A percentile compares a stretch with the other conserved stretches of the same genome.
phyloP scores from a whole-genome alignment of 2,113 vertebrate genomes.

The Anseranas semipalmata region DNA sequence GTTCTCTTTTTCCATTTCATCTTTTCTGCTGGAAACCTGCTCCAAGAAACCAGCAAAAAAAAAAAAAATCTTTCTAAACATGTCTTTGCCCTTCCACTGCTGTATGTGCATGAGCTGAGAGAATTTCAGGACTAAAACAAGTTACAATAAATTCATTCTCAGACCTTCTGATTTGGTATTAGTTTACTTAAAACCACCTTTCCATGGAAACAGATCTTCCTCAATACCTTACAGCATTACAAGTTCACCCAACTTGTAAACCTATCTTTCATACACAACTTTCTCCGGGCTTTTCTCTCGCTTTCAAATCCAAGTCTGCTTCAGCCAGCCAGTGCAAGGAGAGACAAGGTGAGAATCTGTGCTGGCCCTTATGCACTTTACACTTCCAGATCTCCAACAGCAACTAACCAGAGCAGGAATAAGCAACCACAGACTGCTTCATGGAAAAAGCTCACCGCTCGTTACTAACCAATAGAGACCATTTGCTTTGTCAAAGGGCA shows the following conservation, averaged over 20 bases:
- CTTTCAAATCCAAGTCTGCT: neutral
- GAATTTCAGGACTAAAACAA: neutral
- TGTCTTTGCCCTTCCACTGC: neutral
- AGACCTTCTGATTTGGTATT: neutral
- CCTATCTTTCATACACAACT: neutral
- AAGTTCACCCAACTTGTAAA: neutral
- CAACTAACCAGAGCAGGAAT: neutral
- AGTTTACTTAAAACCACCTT: neutral
- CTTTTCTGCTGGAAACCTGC: neutral
- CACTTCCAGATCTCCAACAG: neutral
- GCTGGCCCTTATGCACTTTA: rapidly evolving
- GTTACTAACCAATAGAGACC: neutral
- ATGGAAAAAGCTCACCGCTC: neutral
- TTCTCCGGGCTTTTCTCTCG: neutral
- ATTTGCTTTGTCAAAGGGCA: neutral
- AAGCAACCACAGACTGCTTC: neutral
- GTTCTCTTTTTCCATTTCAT: neutral
- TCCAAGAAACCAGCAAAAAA: neutral
- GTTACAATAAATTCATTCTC: neutral
- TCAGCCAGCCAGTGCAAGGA: neutral
- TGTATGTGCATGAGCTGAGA: neutral
- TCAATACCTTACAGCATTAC: neutral
- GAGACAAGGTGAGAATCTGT: neutral
- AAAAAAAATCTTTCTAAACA: neutral
- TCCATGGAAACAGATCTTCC: neutral